These are phyloP conservation scores for Eubasilissa splendida DNA, from an alignment of 2,888 invertebrate species.

Conservation along the genomic window DNA sequence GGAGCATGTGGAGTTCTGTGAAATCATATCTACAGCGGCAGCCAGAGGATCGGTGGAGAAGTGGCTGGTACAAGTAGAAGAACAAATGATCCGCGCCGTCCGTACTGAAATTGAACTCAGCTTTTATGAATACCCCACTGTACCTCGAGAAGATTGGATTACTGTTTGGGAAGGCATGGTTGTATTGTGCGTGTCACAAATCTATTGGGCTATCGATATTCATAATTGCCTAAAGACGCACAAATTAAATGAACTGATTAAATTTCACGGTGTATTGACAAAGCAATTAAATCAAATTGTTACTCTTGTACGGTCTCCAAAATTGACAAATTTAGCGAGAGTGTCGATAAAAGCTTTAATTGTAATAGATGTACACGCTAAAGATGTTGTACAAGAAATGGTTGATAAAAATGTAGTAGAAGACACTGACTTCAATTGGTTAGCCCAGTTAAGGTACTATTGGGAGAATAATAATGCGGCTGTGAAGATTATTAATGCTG, in stretches of 20 bases:
- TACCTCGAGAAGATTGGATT: slow-evolving; percentile 80
- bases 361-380: slow-evolving; percentile 88
- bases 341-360: slow-evolving; percentile 88
- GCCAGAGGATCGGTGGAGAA: slow-evolving; percentile 89
- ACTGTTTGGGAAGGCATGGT: slow-evolving; percentile 88
- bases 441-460: slow-evolving; percentile 87
- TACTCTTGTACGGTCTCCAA: slow-evolving; percentile 79
- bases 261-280: slow-evolving; percentile 73
- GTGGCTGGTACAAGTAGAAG: slow-evolving; percentile 88
- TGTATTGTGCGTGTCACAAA: slow-evolving; percentile 83
- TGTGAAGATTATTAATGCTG: slow-evolving; percentile 86
- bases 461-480: slow-evolving; percentile 80
- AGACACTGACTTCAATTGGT: slow-evolving; percentile 88
- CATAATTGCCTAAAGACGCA: slow-evolving; percentile 78
- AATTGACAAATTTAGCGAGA: slow-evolving; percentile 79
- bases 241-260: slow-evolving; percentile 71
- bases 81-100: slow-evolving; percentile 84
- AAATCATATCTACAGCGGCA: slow-evolving; percentile 78
- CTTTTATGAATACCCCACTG: slow-evolving; percentile 75
- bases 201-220: slow-evolving; percentile 88
- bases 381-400: slow-evolving; percentile 83
- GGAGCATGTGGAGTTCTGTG: slow-evolving; percentile 79
- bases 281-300: slow-evolving; percentile 83
- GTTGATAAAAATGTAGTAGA: slow-evolving; percentile 76
- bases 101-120: slow-evolving; percentile 79